Evolutionary conservation across 1,140 invertebrate species (phyloP).

Genomic region (Cephus cinctus): DNA sequence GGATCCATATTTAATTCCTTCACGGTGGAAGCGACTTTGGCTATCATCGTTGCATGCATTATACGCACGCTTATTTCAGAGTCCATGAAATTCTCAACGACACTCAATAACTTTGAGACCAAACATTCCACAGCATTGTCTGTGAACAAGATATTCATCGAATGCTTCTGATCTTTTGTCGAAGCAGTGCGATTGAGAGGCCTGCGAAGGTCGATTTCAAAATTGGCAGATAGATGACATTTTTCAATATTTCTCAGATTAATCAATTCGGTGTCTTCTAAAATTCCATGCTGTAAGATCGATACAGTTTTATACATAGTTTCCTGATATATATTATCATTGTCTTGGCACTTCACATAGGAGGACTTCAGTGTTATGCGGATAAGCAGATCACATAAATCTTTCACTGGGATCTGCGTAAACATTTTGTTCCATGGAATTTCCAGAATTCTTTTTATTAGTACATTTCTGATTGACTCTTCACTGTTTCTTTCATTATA

Average conservation of each 20-base stretch:
- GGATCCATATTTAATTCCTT: slow-evolving; percentile 22
- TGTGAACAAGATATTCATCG: background rate
- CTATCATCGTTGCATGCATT: slow-evolving; percentile 26
- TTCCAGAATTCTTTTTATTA: slow-evolving; percentile 33
- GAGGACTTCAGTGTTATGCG: slow-evolving; percentile 35
- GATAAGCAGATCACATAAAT: slow-evolving; percentile 33
- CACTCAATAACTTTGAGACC: too few relatives aligned
- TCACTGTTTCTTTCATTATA: slow-evolving; percentile 8
- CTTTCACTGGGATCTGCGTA: slow-evolving; percentile 17
- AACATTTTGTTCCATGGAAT: slow-evolving; percentile 20
- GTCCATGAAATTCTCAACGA: background rate
- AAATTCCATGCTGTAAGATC: too few relatives aligned
- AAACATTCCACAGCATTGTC: too few relatives aligned
- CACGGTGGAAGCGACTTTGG: slow-evolving; percentile 26
- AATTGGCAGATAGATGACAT: slow-evolving; percentile 23
- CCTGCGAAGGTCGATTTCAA: slow-evolving; percentile 16
- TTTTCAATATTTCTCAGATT: slow-evolving; percentile 24
- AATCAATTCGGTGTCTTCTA: slow-evolving; percentile 5
- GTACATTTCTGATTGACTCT: slow-evolving; percentile 26
- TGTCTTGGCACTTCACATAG: too few relatives aligned
- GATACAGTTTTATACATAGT: too few relatives aligned
- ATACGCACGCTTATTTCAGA: slow-evolving; percentile 6
- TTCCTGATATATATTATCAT: too few relatives aligned
- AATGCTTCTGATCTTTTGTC: background rate
- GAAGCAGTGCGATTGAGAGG: background rate